A percentile compares a stretch with the other conserved stretches of the same genome.
phyloP scores from a whole-genome alignment of 2,797 vertebrate genomes.

The Glossophaga mutica region DNA sequence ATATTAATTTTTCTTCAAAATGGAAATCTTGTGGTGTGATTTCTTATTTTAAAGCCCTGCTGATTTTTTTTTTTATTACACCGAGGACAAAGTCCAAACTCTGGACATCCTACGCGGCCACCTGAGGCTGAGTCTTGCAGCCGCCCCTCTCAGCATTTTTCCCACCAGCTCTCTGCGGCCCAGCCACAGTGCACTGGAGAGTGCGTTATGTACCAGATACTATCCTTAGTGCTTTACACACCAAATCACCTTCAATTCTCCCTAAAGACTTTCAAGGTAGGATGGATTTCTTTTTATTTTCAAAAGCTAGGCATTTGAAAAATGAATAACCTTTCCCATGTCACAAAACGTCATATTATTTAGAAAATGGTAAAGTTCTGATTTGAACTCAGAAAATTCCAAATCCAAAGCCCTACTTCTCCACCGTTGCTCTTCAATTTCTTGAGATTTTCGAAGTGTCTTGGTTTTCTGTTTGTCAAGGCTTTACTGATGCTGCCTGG shows the following conservation, averaged over 20 bases:
- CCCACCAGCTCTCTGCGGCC: not conserved
- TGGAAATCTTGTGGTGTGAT: not conserved
- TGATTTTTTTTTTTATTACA: not conserved
- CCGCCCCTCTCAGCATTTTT: fast-evolving
- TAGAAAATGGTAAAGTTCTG: not conserved
- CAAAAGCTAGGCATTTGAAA: not conserved
- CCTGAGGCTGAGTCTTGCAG: not conserved
- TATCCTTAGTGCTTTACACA: not conserved
- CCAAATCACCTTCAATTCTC: not conserved
- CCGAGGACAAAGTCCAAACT: not conserved
- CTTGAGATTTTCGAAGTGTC: not conserved
- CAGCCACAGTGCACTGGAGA: not conserved
- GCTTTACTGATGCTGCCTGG: not conserved
- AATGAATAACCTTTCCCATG: not conserved
- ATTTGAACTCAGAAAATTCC: not conserved
- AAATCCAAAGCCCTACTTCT: not conserved
- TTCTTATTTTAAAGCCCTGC: not conserved
- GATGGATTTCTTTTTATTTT: not conserved
- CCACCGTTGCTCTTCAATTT: not conserved
- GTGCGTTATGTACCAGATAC: not conserved
- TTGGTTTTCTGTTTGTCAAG: not conserved
- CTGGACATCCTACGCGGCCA: not conserved
- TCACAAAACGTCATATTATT: not conserved
- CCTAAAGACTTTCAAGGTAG: not conserved
- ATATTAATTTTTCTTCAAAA: not conserved